Percentiles rank a stretch among this genome's conserved stretches.
These are phyloP conservation scores for Seira ritae DNA, from an alignment of 2,888 invertebrate genomes.

Conservation along the genomic window DNA sequence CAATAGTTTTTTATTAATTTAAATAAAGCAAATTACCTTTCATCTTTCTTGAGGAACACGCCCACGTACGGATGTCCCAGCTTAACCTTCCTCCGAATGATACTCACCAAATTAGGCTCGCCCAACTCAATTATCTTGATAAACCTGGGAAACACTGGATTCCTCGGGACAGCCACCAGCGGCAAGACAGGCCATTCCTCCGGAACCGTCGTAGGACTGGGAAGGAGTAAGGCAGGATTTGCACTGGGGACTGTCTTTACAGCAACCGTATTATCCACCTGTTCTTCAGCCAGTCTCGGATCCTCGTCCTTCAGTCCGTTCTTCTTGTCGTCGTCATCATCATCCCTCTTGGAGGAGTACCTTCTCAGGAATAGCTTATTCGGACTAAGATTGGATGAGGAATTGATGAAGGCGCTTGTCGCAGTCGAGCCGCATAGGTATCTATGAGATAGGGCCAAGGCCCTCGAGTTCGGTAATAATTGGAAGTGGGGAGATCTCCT, in stretches of 20 bases:
- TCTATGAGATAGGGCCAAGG: too few species aligned
- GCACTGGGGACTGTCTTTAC: slow-evolving; percentile 9
- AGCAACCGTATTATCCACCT: background rate
- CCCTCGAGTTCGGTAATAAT: too few species aligned
- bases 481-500: too few species aligned
- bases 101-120: slow-evolving; percentile 90
- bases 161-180: slow-evolving; percentile 93
- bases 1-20: too few species aligned
- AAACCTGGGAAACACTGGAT: slow-evolving; percentile 98
- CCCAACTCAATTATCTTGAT: slow-evolving; percentile 97
- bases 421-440: too few species aligned
- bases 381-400: too few species aligned
- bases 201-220: slow-evolving; percentile 94
- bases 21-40: too few species aligned
- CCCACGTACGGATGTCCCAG: slow-evolving; percentile 98
- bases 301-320: slow-evolving; percentile 29
- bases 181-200: slow-evolving; percentile 98
- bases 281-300: background rate
- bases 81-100: slow-evolving; percentile 94
- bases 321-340: slow-evolving; percentile 54
- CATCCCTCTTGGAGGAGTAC: slow-evolving; percentile 46
- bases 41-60: slow-evolving; percentile 94
- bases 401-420: too few species aligned
- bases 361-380: too few species aligned
- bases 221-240: slow-evolving; percentile 76